These are phyloP conservation scores for Orchesellides sinensis DNA, from an alignment of 2,888 invertebrate species.

Conservation along the genomic window DNA sequence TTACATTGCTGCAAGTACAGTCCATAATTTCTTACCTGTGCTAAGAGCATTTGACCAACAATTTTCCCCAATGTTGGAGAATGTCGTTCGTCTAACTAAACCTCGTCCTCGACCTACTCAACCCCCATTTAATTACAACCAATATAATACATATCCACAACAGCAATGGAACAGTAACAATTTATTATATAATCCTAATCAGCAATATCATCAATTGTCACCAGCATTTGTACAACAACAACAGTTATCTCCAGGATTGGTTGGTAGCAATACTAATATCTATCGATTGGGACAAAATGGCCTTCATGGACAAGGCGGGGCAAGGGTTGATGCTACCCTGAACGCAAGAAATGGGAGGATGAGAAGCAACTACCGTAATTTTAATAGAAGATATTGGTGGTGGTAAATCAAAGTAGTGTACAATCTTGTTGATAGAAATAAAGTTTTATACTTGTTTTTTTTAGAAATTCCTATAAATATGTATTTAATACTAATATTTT, in stretches of 20 bases:
- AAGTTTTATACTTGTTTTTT: too few relatives aligned
- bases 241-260: neutral
- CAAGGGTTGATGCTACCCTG: neutral
- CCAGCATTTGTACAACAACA: slow-evolving; percentile 13
- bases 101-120: slow-evolving; percentile 34
- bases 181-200: too few relatives aligned
- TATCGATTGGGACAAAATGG: too few relatives aligned
- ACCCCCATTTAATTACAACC: neutral
- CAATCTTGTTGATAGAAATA: too few relatives aligned
- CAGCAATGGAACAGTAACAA: neutral
- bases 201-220: neutral
- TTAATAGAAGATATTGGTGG: slow-evolving; percentile 15
- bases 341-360: neutral
- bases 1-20: slow-evolving; percentile 32
- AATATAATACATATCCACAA: neutral
- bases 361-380: neutral
- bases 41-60: slow-evolving; percentile 63
- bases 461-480: too few relatives aligned
- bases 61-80: slow-evolving; percentile 45
- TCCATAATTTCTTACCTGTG: slow-evolving; percentile 51
- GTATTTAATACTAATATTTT: too few relatives aligned
- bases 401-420: too few relatives aligned
- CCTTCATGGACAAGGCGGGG: neutral
- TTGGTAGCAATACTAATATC: too few relatives aligned
- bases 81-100: slow-evolving; percentile 25